A percentile compares a stretch with the other conserved stretches of the same genome.
These are phyloP conservation scores for Pterois miles DNA, from an alignment of 2,797 vertebrate genomes.

Conservation along the genomic window DNA sequence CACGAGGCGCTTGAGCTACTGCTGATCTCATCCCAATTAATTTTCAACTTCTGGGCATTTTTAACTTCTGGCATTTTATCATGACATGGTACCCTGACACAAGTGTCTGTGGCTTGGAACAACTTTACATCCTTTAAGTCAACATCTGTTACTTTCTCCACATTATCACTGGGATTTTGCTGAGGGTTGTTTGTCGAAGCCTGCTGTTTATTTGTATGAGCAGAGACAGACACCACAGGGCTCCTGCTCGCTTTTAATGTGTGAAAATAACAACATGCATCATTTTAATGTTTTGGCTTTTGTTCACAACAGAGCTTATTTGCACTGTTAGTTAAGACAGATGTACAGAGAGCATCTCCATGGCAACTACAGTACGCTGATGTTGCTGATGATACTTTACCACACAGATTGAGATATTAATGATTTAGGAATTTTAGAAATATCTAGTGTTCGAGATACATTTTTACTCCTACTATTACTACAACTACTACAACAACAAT, in stretches of 20 bases:
- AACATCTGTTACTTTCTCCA: not conserved
- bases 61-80: slow-evolving; percentile 6
- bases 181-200: not conserved
- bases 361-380: not conserved
- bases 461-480: not conserved
- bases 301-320: not conserved
- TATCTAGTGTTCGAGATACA: not conserved
- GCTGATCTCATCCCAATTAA: slow-evolving; percentile 30
- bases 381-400: not conserved
- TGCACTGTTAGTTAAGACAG: not conserved
- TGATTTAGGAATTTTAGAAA: slow-evolving; percentile 5
- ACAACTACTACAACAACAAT: not conserved
- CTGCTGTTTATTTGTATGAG: not conserved
- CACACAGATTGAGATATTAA: not conserved
- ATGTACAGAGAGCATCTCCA: slow-evolving; percentile 1
- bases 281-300: slow-evolving; percentile 11
- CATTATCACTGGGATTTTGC: not conserved
- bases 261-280: slow-evolving; percentile 29
- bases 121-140: slow-evolving; percentile 1
- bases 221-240: not conserved
- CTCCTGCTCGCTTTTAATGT: not conserved
- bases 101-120: not conserved
- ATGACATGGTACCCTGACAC: not conserved
- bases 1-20: not conserved
- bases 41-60: slow-evolving; percentile 34